Percentiles rank a stretch among this genome's conserved stretches.
These are phyloP conservation scores for Vulpes vulpes DNA, from an alignment of 2,113 vertebrate genomes.

Conservation along the genomic window DNA sequence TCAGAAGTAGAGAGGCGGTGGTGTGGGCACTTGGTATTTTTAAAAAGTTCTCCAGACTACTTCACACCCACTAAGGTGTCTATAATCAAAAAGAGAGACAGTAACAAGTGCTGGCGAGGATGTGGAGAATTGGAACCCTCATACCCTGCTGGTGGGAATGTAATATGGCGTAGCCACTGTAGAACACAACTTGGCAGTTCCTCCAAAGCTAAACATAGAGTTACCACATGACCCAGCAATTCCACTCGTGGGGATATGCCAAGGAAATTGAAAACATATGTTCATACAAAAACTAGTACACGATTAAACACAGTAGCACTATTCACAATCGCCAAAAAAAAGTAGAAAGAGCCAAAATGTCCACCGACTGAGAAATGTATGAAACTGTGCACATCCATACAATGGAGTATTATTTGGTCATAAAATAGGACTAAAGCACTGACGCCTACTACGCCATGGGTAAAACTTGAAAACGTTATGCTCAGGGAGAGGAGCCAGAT, in stretches of 20 bases:
- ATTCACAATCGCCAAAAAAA: background rate
- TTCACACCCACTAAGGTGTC: background rate
- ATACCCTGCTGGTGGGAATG: background rate
- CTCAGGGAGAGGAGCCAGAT: background rate
- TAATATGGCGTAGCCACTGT: background rate
- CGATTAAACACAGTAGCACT: background rate
- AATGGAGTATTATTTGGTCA: background rate
- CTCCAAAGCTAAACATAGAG: background rate
- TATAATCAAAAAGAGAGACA: background rate
- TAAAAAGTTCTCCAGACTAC: background rate
- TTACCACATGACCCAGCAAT: background rate
- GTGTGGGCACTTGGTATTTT: background rate
- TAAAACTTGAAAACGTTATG: background rate
- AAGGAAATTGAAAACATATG: background rate
- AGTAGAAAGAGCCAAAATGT: background rate
- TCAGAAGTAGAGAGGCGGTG: background rate
- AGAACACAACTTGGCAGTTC: background rate
- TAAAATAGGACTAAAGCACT: background rate
- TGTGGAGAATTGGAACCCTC: background rate
- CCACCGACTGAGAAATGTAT: background rate
- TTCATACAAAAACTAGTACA: background rate
- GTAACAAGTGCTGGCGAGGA: background rate
- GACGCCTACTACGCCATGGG: no score
- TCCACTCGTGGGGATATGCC: background rate
- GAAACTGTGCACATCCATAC: background rate